Base-by-base conservation (phyloP, 2,888 invertebrate genomes). In the Chymomyza caudatula region DNA sequence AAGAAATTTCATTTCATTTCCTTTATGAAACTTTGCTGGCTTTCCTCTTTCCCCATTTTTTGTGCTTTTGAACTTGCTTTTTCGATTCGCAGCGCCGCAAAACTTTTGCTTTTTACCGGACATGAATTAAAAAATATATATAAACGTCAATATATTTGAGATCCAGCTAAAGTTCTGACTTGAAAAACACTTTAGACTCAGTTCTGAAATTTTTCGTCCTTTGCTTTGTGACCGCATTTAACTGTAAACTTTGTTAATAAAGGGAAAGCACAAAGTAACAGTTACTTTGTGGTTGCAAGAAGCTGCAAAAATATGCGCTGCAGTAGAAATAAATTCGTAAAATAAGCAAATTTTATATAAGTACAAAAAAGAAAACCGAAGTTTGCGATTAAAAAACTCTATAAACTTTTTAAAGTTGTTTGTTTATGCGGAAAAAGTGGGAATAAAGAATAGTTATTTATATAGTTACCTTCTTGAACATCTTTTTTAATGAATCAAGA, bases 41-140 rank as follows among this genome's bases (percentile, higher is more conserved):
- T 47, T n/a, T 47, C n/a, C 0, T 0, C 52, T 66, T 69, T 54
- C 25, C 11, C 44, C 53, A 57, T 58, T 56, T 63, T 60, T 64
- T 58, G 64, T 64, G 61, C 56, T 59, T 66, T 71, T 71, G 43
- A 63, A 60, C 66, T 71, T 51, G 17, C 20, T 2, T 8, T 20
- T 19, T 51, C 25, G 8, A 52, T 63, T 51, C 54, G 60, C 29
- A 22, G n/a, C 23, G 23, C 23, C 11, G 23, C 13, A 4, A 62
- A 71, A 71, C 66, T 70, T 61, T 71, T 65, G 47, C 70, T 70
- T 20, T 70, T 70, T 60, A 55, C 44, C 55, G 71, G 66, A 49
- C 57, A 51, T 20, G 56, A 52, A 60, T 47, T 43, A 44, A 53
- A 63, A 57, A 52, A 60, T 60, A 63, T 71, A 60, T 63, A 58